Conservation (phyloP, 2,113 vertebrate species). For the Sorex fumeus region DNA sequence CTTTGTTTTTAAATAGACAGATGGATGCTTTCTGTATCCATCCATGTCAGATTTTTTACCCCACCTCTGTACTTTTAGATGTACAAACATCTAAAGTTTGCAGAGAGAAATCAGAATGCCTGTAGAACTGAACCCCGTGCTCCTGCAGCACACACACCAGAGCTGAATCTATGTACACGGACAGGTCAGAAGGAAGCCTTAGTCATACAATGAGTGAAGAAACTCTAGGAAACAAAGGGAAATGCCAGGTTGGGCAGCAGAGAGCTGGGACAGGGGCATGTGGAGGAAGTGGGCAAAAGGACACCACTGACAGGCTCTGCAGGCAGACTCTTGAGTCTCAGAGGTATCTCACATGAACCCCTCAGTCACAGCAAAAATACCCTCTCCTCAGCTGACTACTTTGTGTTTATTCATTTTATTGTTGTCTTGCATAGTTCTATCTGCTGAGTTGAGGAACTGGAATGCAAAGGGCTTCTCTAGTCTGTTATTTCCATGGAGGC, state of each 20-base stretch:
- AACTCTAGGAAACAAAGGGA: not conserved
- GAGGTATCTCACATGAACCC: not conserved
- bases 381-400: not conserved
- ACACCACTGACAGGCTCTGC: not conserved
- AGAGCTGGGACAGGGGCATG: not conserved
- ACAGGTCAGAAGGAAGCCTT: not conserved
- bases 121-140: not conserved
- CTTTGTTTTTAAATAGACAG: not conserved
- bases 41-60: not conserved
- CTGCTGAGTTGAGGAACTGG: constrained; percentile 5
- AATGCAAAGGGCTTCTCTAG: constrained; percentile 22
- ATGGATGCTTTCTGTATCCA: not conserved
- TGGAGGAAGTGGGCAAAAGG: not conserved
- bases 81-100: too few relatives aligned
- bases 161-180: not conserved
- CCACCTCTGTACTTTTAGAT: not conserved
- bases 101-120: not conserved
- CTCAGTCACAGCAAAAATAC: not conserved
- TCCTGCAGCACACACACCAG: not conserved
- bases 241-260: not conserved
- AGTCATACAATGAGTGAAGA: not conserved
- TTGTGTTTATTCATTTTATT: constrained; percentile 40
- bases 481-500: not conserved
- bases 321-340: not conserved
- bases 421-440: constrained; percentile 1